Percentiles rank a stretch among this genome's conserved stretches.
phyloP scores from a whole-genome alignment of 2,797 vertebrate genomes.

The Malurus leucopterus region DNA sequence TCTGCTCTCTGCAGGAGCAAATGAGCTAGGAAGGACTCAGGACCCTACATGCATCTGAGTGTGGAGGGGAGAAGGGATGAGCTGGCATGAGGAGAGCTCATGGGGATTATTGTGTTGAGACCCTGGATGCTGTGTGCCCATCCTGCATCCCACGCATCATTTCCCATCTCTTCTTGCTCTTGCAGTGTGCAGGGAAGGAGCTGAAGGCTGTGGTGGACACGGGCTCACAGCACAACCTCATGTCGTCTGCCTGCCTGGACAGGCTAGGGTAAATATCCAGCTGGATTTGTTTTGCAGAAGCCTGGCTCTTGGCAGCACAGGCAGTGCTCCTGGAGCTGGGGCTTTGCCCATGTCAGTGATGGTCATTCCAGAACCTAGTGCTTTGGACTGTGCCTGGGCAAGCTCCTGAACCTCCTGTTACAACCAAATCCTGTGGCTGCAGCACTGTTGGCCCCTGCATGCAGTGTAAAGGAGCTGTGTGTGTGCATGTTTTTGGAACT shows the following conservation, averaged over 20 bases:
- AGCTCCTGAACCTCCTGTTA: background rate
- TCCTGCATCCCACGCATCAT: fast-evolving
- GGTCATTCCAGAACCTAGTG: background rate
- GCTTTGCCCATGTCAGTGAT: fast-evolving
- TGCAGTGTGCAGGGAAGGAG: conserved; percentile 82
- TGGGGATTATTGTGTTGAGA: fast-evolving
- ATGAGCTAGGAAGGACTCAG: background rate
- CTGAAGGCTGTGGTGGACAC: conserved; percentile 82
- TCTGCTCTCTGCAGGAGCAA: background rate
- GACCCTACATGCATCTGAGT: fast-evolving
- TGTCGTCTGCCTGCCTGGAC: conserved; percentile 80
- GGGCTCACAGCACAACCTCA: conserved; percentile 80
- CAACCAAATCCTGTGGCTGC: background rate
- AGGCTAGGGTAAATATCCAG: conserved; percentile 78
- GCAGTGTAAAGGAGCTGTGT: background rate
- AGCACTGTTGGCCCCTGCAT: background rate
- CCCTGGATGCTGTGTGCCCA: background rate
- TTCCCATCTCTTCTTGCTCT: conserved; percentile 25
- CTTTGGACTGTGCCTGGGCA: background rate
- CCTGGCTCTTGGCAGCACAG: background rate
- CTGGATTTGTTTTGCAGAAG: background rate
- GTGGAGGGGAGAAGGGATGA: fast-evolving
- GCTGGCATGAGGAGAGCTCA: fast-evolving
- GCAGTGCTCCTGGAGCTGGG: background rate
- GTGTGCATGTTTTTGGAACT: fast-evolving